Percentiles rank a stretch among this genome's conserved stretches.
Evolutionary conservation across 2,888 invertebrate genomes (phyloP).

Genomic region (Ophion costatus): DNA sequence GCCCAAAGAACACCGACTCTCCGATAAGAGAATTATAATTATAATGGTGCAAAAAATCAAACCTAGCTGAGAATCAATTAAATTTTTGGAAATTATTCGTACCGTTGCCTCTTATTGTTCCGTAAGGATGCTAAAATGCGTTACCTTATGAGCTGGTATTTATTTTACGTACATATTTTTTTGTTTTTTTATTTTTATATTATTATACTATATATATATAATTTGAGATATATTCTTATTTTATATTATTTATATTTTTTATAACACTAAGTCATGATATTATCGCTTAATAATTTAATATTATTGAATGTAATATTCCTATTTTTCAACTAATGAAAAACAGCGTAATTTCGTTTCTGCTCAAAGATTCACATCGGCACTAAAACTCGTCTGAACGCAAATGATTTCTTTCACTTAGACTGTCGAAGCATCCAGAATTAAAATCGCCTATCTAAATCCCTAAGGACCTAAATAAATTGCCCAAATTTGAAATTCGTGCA

Average conservation of each 20-base stretch:
- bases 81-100: neutral
- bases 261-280: too few relatives aligned
- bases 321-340: too few relatives aligned
- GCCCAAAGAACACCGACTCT: constrained; percentile 73
- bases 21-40: constrained; percentile 71
- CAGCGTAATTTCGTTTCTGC: neutral
- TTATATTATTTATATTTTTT: too few relatives aligned
- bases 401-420: neutral
- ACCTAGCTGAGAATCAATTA: constrained; percentile 25
- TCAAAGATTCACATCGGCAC: neutral
- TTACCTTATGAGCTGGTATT: neutral
- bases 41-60: constrained; percentile 38
- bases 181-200: too few relatives aligned
- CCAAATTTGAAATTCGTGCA: neutral
- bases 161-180: neutral
- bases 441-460: neutral
- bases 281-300: too few relatives aligned
- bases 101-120: neutral
- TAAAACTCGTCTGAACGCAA: neutral
- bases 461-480: too few relatives aligned
- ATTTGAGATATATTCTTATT: too few relatives aligned
- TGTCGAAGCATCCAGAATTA: neutral
- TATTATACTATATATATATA: too few relatives aligned
- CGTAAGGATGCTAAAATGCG: neutral
- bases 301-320: too few relatives aligned